Evolutionary conservation across 2,888 invertebrate genomes (phyloP).

Genomic region (Emmelina monodactyla): DNA sequence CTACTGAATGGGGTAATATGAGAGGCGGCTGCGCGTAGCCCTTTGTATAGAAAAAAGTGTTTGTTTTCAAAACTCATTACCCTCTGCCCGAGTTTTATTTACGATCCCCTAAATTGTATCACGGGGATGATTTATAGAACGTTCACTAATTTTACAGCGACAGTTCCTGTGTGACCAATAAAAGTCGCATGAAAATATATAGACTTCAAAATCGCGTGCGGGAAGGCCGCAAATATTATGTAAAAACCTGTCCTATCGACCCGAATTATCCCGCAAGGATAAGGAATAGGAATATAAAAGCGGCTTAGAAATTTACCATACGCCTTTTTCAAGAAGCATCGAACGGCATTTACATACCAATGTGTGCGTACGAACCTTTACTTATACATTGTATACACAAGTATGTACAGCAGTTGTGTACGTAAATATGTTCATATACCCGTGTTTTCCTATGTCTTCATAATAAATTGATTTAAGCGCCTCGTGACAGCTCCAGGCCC

Average conservation of each 20-base stretch:
- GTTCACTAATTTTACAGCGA: slow-evolving; percentile 42
- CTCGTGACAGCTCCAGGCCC: slow-evolving; percentile 47
- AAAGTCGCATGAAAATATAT: slow-evolving; percentile 28
- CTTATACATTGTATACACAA: background rate
- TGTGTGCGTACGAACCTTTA: slow-evolving; percentile 23
- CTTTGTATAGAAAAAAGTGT: slow-evolving; percentile 46
- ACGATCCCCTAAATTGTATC: slow-evolving; percentile 44
- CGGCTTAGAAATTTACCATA: slow-evolving; percentile 59
- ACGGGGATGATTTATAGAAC: slow-evolving; percentile 49
- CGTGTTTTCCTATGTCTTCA: slow-evolving; percentile 52
- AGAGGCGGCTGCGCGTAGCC: slow-evolving; percentile 40
- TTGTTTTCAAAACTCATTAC: slow-evolving; percentile 56
- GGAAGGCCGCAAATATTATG: slow-evolving; percentile 57
- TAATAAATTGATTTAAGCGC: slow-evolving; percentile 63
- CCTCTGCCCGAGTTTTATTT: slow-evolving; percentile 47
- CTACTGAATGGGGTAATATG: slow-evolving; percentile 37
- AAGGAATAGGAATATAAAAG: slow-evolving; percentile 61
- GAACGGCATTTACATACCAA: slow-evolving; percentile 55
- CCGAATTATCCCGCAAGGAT: slow-evolving; percentile 61
- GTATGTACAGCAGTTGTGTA: background rate
- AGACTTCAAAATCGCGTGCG: background rate
- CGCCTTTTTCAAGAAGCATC: slow-evolving; percentile 50
- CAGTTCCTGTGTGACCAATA: slow-evolving; percentile 34
- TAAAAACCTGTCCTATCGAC: slow-evolving; percentile 60
- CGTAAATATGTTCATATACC: slow-evolving; percentile 41